A percentile compares a stretch with the other conserved stretches of the same genome.
These are phyloP conservation scores for Telenomus remus DNA, from an alignment of 1,140 invertebrate genomes.

Conservation along the genomic window DNA sequence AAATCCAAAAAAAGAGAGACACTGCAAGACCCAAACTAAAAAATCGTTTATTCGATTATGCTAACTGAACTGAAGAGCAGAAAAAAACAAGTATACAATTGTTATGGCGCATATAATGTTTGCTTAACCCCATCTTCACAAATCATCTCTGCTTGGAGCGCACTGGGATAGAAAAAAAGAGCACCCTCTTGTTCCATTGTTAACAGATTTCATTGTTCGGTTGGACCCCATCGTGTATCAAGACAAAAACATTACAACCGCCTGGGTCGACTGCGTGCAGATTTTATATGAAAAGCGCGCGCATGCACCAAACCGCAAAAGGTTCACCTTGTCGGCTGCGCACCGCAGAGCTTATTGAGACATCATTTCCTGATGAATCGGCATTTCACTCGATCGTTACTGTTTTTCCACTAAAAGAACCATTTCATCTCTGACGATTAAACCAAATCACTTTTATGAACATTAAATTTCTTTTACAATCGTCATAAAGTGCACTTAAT, in stretches of 20 bases:
- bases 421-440: not conserved
- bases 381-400: not conserved
- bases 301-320: slow-evolving; percentile 20
- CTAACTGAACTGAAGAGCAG: slow-evolving; percentile 2
- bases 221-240: slow-evolving; percentile 40
- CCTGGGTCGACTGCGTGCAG: slow-evolving; percentile 16
- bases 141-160: slow-evolving; percentile 34
- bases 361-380: slow-evolving; percentile 26
- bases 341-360: slow-evolving; percentile 28
- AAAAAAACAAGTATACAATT: slow-evolving; percentile 23
- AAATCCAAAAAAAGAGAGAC: no score
- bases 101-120: slow-evolving; percentile 30
- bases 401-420: slow-evolving; percentile 11
- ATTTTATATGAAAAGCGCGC: slow-evolving; percentile 39
- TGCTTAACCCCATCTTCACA: slow-evolving; percentile 40
- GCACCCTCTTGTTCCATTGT: slow-evolving; percentile 55
- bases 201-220: slow-evolving; percentile 52
- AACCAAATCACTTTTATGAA: no score
- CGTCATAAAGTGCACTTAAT: no score
- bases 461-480: no score
- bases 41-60: slow-evolving; percentile 2
- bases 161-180: slow-evolving; percentile 37
- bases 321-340: slow-evolving; percentile 22
- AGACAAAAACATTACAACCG: slow-evolving; percentile 41
- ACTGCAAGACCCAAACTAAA: no score